Evolutionary conservation across 2,797 vertebrate genomes (phyloP), one percentile per base, ranked within the genome.

Genomic region (Sebastes elongatus): DNA sequence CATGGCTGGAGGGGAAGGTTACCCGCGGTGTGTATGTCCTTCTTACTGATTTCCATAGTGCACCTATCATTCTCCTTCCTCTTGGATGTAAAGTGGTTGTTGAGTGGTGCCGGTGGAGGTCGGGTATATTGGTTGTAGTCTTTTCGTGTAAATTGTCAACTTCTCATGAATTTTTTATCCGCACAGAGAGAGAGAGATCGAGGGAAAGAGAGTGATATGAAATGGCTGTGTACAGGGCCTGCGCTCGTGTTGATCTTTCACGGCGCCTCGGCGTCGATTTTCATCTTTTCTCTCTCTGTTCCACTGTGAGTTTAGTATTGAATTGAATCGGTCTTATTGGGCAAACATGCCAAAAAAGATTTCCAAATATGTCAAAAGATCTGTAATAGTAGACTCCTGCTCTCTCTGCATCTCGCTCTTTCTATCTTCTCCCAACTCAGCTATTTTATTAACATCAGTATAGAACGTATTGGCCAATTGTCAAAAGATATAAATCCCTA

Each of bases 151-250:
- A 87, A 86, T 86, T 62, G 56, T 60, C 63, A 33, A 71, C 72
- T 67, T 77, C 81, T 87, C 59, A 68, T 85, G 32, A 63, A 75
- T 84, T 59, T 86, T 88, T 83, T 65, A 86, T 86, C 53, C 49
- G 74, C 46, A 53, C 20, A 72, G 46, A 46, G 30, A 73, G 70
- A 55, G 46, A 64, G 62, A 73, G 59, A 53, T 16, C 11, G 67
- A 56, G 32, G 66, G 76, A 73, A 71, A 22, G 52, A 61, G 33
- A n/a, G 30, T 57, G 74, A 57, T 63, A 42, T 87, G 63, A 82
- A 84, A 69, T 88, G 56, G 55, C 65, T 79, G 66, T 74, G 56
- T 78, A 42, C 59, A 68, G 8, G 80, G 67, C 25, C 71, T 60
- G 69, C 13, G 69, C 52, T 71, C 35, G 46, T 66, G 61, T 64